These are phyloP conservation scores for Heliothis subflexa DNA, from an alignment of 1,140 invertebrate genomes.

Conservation along the genomic window DNA sequence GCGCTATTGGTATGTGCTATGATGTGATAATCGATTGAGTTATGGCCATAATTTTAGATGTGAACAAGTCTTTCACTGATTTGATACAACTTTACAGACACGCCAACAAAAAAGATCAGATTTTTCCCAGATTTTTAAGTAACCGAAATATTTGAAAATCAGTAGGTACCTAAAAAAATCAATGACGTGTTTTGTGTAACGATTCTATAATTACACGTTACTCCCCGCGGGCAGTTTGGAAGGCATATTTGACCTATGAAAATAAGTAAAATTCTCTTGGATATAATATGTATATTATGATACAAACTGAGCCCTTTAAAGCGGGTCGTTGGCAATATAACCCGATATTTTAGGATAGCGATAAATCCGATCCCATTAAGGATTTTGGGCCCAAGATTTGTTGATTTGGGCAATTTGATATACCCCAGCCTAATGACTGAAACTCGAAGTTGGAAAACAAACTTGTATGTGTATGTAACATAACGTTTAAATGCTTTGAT, in stretches of 20 bases:
- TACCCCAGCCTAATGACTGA: conserved; percentile 14
- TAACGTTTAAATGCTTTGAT: conserved; percentile 6
- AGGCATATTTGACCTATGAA: background rate
- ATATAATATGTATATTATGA: background rate
- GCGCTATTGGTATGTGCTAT: background rate
- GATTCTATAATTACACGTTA: background rate
- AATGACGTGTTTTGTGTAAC: no score
- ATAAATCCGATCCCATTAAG: conserved; percentile 24
- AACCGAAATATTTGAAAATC: no score
- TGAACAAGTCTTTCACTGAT: no score
- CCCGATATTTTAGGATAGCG: conserved; percentile 34
- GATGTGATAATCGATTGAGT: no score
- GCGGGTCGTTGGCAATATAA: conserved; percentile 20
- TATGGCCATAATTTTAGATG: no score
- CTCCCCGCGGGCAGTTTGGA: no score
- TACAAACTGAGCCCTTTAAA: background rate
- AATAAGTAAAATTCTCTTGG: background rate
- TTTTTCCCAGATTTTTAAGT: no score
- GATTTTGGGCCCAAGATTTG: conserved; percentile 31
- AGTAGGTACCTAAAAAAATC: no score
- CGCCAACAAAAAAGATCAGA: no score
- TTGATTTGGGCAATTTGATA: conserved; percentile 36
- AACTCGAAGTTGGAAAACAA: conserved; percentile 25
- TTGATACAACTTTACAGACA: no score
- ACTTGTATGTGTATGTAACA: conserved; percentile 14